These are phyloP conservation scores for Eremophila alpestris DNA, from an alignment of 2,797 vertebrate species.

Conservation along the genomic window DNA sequence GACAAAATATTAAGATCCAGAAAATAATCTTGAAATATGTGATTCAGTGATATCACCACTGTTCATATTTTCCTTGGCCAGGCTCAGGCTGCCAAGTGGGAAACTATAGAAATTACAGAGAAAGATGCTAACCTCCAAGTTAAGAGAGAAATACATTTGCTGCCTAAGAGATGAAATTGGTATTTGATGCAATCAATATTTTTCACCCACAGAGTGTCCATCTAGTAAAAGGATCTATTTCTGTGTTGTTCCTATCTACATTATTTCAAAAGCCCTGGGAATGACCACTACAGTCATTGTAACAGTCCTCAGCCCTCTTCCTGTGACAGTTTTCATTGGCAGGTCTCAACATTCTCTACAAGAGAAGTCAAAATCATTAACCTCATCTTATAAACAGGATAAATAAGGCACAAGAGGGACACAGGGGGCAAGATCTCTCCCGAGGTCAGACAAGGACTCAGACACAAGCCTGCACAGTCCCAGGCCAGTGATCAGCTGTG, in stretches of 20 bases:
- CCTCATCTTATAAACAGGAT: background rate
- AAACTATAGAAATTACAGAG: background rate
- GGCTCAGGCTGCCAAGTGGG: background rate
- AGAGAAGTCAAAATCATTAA: slow-evolving; percentile 35
- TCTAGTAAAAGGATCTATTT: background rate
- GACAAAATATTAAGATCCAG: background rate
- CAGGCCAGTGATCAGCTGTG: background rate
- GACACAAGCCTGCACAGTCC: background rate
- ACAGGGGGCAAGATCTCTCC: background rate
- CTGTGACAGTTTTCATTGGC: slow-evolving; percentile 19
- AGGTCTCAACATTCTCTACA: background rate
- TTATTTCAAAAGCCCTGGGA: background rate
- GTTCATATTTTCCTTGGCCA: background rate
- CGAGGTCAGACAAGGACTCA: background rate
- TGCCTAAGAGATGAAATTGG: background rate
- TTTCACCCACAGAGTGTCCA: background rate
- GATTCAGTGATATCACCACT: background rate
- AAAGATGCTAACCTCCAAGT: background rate
- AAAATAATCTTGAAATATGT: background rate
- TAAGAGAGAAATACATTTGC: background rate
- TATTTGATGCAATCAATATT: background rate
- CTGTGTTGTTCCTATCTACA: background rate
- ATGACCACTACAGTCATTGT: background rate
- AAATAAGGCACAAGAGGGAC: background rate
- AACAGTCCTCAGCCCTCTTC: background rate